Conservation (phyloP, 2,113 vertebrate species). For the Rhinolophus ferrumequinum region DNA sequence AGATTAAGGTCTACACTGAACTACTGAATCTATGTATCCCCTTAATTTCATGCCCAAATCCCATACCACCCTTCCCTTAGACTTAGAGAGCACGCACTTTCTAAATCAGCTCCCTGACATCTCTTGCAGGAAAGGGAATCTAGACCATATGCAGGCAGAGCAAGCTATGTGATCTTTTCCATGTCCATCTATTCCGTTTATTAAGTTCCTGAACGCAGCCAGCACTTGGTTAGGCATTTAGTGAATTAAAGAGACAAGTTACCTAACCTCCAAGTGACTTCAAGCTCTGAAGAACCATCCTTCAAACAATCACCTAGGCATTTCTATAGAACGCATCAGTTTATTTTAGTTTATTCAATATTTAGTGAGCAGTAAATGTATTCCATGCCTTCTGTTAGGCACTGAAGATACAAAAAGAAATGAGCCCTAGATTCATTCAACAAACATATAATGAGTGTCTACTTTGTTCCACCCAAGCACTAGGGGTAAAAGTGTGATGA, state of each 20-base stretch:
- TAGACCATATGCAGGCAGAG: neutral
- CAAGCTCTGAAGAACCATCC: neutral
- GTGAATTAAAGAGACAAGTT: conserved; percentile 22
- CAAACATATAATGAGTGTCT: neutral
- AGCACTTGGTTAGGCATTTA: neutral
- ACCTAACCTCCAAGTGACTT: neutral
- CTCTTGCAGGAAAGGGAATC: neutral
- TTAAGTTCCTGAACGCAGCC: neutral
- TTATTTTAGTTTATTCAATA: conserved; percentile 38
- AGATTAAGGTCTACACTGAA: neutral
- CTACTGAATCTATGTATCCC: neutral
- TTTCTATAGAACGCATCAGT: neutral
- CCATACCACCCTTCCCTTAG: neutral
- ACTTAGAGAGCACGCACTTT: neutral
- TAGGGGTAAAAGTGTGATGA: neutral
- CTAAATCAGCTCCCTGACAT: neutral
- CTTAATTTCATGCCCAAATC: conserved; percentile 8
- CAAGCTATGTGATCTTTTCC: neutral
- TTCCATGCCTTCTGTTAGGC: neutral
- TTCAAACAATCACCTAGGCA: neutral
- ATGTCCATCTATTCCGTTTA: neutral
- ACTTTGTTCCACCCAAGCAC: neutral
- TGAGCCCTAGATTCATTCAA: conserved; percentile 24
- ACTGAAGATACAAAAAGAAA: neutral
- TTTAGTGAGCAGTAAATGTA: conserved; percentile 16